Base-by-base conservation (phyloP, 2,797 vertebrate genomes). In the Girardinus metallicus region DNA sequence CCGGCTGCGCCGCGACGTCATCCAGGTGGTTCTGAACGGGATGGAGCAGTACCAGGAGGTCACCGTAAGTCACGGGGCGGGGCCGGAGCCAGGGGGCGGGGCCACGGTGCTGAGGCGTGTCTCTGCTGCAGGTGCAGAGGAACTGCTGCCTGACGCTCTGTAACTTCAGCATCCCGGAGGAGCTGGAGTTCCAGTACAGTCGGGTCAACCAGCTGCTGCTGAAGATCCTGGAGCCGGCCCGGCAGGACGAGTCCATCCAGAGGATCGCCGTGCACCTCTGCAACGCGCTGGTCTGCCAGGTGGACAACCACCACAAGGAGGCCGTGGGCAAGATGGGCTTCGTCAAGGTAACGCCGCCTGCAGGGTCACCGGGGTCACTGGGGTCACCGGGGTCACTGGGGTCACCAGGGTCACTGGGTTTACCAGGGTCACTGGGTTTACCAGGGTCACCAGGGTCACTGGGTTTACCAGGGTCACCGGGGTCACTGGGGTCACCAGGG, bases 1-100 rank as follows among this genome's bases (percentile, higher is more conserved):
- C 70, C 93, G 94, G 90, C 93, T 99, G 88, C 96, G 98, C 39
- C 94, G 97, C 31, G 96, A 99, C 88, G 97, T 99, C 89, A 98
- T 99, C 87, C 97, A 98, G 88, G 98, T 99, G 93, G 98, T 99
- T 71, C 95, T 99, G 23, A 99, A 99, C 0, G 98, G 98, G 89
- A 99, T 99, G 98, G 98, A 99, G 81, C 97, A 98, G 87, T 99
- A 99, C 95, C 98, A 99, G 95, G 98, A 99, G 88, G 98, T 99
- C 90, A 99, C 98, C 84, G 98, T 99, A 93, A 96, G 97, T 92
- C 64, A 9, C 3, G 41, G 39, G 39, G 6, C 6, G 36, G 36
- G 36, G 3, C 2, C 43, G 12, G 44, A 13, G 44, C 13, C 13
- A 5, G 46, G 15, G 41, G 44, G 44, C 16, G 16, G 16, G 46